Conservation (phyloP, 2,888 invertebrate species). For the Drosophila histrio region DNA sequence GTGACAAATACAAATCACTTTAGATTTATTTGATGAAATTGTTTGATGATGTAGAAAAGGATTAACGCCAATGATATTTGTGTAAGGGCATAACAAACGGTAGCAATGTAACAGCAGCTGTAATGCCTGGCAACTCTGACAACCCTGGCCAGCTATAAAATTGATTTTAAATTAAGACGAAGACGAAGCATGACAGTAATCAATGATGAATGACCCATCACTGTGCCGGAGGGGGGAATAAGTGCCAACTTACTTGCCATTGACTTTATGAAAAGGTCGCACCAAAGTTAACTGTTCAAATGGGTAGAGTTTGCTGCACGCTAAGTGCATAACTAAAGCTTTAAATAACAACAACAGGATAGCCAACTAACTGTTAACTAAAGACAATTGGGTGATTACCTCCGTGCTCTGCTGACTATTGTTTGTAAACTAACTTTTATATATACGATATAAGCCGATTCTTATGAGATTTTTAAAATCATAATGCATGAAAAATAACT, state of each 20-base stretch:
- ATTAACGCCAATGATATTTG: conserved; percentile 78
- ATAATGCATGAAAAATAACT: too few species aligned
- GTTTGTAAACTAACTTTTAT: not conserved
- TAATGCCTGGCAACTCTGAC: conserved; percentile 3
- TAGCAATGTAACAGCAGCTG: conserved; percentile 16
- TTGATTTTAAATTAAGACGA: conserved; percentile 58
- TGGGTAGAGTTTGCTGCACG: not conserved
- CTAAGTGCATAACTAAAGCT: not conserved
- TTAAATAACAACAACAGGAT: not conserved
- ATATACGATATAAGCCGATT: too few species aligned
- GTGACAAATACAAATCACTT: conserved; percentile 80
- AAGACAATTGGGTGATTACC: too few species aligned
- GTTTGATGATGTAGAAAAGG: conserved; percentile 80
- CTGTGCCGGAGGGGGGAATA: not conserved
- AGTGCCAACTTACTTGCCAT: conserved; percentile 12
- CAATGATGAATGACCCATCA: conserved; percentile 56
- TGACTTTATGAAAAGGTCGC: conserved; percentile 46
- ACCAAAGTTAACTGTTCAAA: conserved; percentile 32
- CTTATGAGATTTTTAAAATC: too few species aligned
- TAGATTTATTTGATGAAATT: conserved; percentile 79
- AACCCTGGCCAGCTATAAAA: conserved; percentile 29
- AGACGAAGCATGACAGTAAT: conserved; percentile 61
- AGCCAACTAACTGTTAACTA: not conserved
- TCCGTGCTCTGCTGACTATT: not conserved
- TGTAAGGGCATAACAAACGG: conserved; percentile 35